Base-by-base conservation (phyloP, 2,888 invertebrate species). In the Rhyacophila evoluta region DNA sequence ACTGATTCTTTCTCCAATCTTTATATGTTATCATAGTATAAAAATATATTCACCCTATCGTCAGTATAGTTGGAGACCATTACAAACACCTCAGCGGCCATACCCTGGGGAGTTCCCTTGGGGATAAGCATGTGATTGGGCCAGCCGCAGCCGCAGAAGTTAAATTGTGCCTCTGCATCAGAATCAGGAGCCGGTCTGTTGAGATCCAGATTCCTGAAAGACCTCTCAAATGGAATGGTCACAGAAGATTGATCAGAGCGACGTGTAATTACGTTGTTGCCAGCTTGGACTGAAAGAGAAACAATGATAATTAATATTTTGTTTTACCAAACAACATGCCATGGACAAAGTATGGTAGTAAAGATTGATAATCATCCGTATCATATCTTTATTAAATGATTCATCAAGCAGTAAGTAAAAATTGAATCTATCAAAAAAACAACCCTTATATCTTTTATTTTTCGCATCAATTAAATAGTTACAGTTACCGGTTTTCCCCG, bases 61-160 rank as follows among this genome's bases (percentile, higher is more conserved):
- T 91, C 91, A 1, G 86, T 87, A 86, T 92, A 94, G 86, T 95
- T 92, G 77, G 95, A 93, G 79, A 95, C 89, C 95, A 95, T 95
- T 55, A 91, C 93, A 85, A 95, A 95, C 41, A 95, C 87, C 83
- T 94, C 92, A 84, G 93, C 91, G 0, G 89, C 87, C 86, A 91
- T 92, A 0, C 95, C 95, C 78, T 91, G 88, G 0, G 89, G 84
- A 2, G 86, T 92, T 2, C 96, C 96, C 86, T 92, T 94, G 0
- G 95, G 94, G 37, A 95, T 83, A 4, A 95, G 89, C 92, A 96
- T 91, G 86, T 96, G 95, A 80, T 95, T 93, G 0, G 96, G 96
- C 95, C 96, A 96, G 73, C 96, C 95, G 84, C 96, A 97, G 80
- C 96, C 96, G 87, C 96, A 97, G 91, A 94, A 95, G 87, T 94